Evolutionary conservation across 2,113 vertebrate genomes (phyloP).

Genomic region (Etia nguti): DNA sequence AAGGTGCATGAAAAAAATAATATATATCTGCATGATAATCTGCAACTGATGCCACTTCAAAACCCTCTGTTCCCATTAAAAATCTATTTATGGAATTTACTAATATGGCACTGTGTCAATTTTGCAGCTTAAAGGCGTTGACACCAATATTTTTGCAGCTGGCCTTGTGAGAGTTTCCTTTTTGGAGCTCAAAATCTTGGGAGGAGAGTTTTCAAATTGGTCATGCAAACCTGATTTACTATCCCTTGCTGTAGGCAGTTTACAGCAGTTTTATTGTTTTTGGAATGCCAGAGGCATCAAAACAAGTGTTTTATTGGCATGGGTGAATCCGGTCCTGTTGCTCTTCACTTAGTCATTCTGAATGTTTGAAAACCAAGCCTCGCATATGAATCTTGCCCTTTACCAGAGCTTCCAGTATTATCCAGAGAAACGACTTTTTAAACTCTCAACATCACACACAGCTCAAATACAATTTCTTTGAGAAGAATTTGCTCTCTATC

Average conservation of each 20-base stretch:
- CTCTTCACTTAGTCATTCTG: not conserved
- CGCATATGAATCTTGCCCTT: not conserved
- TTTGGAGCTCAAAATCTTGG: not conserved
- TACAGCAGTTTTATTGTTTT: not conserved
- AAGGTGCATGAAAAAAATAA: no score
- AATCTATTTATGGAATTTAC: not conserved
- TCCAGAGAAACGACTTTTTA: not conserved
- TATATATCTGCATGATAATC: not conserved
- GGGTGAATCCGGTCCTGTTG: not conserved
- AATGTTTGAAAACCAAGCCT: not conserved
- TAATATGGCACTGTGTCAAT: not conserved
- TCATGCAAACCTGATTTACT: not conserved
- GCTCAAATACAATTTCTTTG: not conserved
- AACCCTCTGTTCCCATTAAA: not conserved
- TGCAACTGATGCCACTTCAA: not conserved
- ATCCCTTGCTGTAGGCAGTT: not conserved
- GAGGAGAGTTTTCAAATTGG: not conserved
- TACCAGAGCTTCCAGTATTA: not conserved
- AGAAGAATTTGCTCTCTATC: not conserved
- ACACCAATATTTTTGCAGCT: not conserved
- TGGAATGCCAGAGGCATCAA: not conserved
- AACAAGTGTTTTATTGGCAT: not conserved
- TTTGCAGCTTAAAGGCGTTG: not conserved
- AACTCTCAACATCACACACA: fast-evolving
- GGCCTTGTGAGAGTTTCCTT: not conserved